A percentile compares a stretch with the other conserved stretches of the same genome.
Conservation (phyloP, 1,140 invertebrate genomes). For the Drosophila sproati region DNA sequence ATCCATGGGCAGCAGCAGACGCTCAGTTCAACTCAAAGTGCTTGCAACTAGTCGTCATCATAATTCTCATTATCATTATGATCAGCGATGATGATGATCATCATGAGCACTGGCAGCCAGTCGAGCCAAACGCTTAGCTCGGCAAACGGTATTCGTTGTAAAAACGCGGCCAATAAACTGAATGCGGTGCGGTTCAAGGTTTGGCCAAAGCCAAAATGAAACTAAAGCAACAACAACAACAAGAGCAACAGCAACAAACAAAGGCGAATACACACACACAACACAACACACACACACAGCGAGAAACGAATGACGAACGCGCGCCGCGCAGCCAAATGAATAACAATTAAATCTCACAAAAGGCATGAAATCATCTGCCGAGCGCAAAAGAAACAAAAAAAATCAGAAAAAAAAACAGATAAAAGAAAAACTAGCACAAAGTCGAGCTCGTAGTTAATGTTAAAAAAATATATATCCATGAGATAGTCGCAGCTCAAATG, state of each 20-base stretch:
- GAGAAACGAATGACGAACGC: slow-evolving; percentile 48
- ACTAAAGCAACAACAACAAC: slow-evolving; percentile 61
- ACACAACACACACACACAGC: too few relatives aligned
- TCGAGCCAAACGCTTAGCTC: slow-evolving; percentile 48
- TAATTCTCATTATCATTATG: slow-evolving; percentile 16
- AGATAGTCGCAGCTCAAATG: slow-evolving; percentile 25
- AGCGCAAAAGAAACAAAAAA: slow-evolving; percentile 44
- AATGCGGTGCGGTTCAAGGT: slow-evolving; percentile 82
- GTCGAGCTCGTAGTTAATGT: slow-evolving; percentile 39
- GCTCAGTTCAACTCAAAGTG: slow-evolving; percentile 21
- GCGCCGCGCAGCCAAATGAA: slow-evolving; percentile 64
- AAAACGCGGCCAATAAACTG: slow-evolving; percentile 84
- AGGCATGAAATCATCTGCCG: slow-evolving; percentile 81
- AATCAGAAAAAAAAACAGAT: slow-evolving; percentile 30
- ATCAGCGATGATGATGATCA: slow-evolving; percentile 12
- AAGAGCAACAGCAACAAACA: slow-evolving; percentile 30
- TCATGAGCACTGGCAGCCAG: slow-evolving; percentile 17
- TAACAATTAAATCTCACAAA: slow-evolving; percentile 81
- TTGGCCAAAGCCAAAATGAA: slow-evolving; percentile 80
- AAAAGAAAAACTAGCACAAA: slow-evolving; percentile 37
- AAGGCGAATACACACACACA: slow-evolving; percentile 16
- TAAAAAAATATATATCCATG: slow-evolving; percentile 27
- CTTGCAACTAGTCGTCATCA: slow-evolving; percentile 27
- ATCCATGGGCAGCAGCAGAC: slow-evolving; percentile 4
- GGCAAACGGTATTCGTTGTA: slow-evolving; percentile 83